phyloP scores from a whole-genome alignment of 2,113 vertebrate species.

The Anseranas semipalmata region DNA sequence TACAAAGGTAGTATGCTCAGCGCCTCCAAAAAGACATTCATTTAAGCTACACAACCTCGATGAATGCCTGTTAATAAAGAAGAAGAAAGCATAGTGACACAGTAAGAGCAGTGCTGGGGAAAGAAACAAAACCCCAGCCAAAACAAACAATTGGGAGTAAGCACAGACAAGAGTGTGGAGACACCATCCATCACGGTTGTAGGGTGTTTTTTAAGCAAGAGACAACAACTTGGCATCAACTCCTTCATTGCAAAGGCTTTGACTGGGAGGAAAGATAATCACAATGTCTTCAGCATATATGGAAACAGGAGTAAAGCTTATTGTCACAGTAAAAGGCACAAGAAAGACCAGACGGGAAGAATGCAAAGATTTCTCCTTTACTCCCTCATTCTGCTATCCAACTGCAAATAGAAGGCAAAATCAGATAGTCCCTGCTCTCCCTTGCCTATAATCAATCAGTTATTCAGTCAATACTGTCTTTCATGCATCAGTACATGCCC shows the following conservation, averaged over 20 bases:
- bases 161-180: not conserved
- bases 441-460: not conserved
- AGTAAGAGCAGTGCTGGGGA: not conserved
- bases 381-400: not conserved
- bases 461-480: not conserved
- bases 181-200: not conserved
- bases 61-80: not conserved
- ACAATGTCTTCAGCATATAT: not conserved
- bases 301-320: not conserved
- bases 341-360: not conserved
- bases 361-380: not conserved
- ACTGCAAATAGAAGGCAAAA: not conserved
- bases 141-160: not conserved
- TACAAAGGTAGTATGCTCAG: not conserved
- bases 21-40: not conserved
- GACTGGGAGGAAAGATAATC: not conserved
- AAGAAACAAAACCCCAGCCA: not conserved
- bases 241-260: not conserved
- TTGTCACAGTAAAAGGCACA: not conserved
- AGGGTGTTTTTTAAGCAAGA: not conserved
- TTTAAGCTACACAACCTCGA: fast-evolving
- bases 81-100: not conserved
- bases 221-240: not conserved
- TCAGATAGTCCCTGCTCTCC: not conserved
- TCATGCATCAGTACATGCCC: fast-evolving